Percentiles rank a stretch among this genome's conserved stretches.
Evolutionary conservation across 2,113 vertebrate species (phyloP).

Genomic region (Proterorhinus semilunaris): DNA sequence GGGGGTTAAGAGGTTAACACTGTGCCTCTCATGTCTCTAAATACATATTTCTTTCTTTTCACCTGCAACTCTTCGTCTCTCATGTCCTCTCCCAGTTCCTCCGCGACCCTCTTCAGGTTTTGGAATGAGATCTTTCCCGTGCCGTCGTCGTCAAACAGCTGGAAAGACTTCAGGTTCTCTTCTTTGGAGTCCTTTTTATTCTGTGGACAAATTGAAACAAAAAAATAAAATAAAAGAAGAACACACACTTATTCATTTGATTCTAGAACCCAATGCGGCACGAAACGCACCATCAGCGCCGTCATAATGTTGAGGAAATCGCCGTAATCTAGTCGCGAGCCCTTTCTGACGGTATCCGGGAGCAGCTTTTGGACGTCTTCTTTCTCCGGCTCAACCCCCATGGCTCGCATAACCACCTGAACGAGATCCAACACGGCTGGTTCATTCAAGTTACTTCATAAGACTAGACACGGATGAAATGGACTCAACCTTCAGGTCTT

Average conservation of each 20-base stretch:
- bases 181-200: slow-evolving; percentile 91
- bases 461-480: background rate
- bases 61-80: slow-evolving; percentile 93
- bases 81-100: slow-evolving; percentile 91
- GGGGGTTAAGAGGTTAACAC: too few relatives aligned
- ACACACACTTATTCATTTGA: background rate
- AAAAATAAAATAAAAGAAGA: background rate
- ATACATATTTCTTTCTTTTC: too few relatives aligned
- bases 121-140: slow-evolving; percentile 93
- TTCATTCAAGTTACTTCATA: too few relatives aligned
- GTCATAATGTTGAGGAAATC: slow-evolving; percentile 91
- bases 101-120: slow-evolving; percentile 90
- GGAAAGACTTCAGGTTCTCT: slow-evolving; percentile 93
- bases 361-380: slow-evolving; percentile 93
- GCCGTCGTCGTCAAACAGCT: slow-evolving; percentile 90
- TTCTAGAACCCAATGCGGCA: background rate
- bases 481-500: slow-evolving; percentile 86
- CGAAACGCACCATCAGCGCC: slow-evolving; percentile 84
- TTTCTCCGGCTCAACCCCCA: slow-evolving; percentile 94
- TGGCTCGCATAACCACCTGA: slow-evolving; percentile 90
- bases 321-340: slow-evolving; percentile 83
- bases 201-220: slow-evolving; percentile 61
- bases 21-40: too few relatives aligned
- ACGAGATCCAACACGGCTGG: background rate
- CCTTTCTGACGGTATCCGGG: slow-evolving; percentile 85